A percentile compares a stretch with the other conserved stretches of the same genome.
These are phyloP conservation scores for Tupaia tana DNA, from an alignment of 2,113 vertebrate genomes.

Conservation along the genomic window DNA sequence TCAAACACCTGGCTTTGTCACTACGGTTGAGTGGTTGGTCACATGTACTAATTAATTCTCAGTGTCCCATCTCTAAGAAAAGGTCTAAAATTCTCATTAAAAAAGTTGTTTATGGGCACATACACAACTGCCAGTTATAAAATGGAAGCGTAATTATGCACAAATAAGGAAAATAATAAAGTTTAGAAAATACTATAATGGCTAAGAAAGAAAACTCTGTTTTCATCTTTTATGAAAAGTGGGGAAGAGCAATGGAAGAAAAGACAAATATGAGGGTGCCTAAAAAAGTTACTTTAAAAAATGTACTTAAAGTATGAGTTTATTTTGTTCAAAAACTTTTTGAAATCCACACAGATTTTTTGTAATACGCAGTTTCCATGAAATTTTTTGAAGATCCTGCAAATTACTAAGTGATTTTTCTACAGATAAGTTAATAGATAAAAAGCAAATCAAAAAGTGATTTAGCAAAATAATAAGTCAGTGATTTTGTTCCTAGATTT, in stretches of 20 bases:
- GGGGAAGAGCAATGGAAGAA: background rate
- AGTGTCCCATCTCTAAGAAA: background rate
- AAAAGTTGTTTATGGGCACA: background rate
- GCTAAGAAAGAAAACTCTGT: background rate
- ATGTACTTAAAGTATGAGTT: too few species aligned
- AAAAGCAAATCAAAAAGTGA: background rate
- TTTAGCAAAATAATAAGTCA: background rate
- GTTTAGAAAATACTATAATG: background rate
- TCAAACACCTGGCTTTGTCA: background rate
- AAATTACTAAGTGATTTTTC: background rate
- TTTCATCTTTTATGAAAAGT: background rate
- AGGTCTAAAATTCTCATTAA: background rate
- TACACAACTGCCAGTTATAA: background rate
- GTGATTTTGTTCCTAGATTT: background rate
- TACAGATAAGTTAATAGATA: background rate
- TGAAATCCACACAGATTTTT: too few species aligned
- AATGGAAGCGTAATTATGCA: background rate
- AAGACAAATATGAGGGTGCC: background rate
- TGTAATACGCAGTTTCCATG: too few species aligned
- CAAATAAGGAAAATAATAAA: background rate
- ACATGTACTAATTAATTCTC: background rate
- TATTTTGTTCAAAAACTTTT: too few species aligned
- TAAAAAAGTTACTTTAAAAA: too few species aligned
- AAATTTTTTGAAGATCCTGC: too few species aligned
- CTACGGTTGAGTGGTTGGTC: background rate